Evolutionary conservation across 2,797 vertebrate species (phyloP).

Genomic region (Thunnus albacares): DNA sequence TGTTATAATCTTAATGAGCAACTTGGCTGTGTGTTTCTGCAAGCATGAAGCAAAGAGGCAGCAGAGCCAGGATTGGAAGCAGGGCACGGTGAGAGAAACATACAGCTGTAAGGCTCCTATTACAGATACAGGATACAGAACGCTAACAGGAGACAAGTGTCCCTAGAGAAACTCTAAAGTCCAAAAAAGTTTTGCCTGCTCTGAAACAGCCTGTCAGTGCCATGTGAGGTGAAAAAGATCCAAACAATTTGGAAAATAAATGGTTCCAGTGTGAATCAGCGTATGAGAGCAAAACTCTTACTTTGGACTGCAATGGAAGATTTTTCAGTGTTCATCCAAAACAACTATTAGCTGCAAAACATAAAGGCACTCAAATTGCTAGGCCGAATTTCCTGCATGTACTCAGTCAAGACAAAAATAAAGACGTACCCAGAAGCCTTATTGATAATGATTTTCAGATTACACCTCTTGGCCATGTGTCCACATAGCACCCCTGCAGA

Average conservation of each 20-base stretch:
- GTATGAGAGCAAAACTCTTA: neutral
- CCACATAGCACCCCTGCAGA: constrained; percentile 31
- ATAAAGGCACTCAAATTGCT: constrained; percentile 23
- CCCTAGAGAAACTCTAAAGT: constrained; percentile 18
- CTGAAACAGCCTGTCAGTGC: constrained; percentile 16
- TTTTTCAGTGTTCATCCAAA: neutral
- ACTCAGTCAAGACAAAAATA: constrained; percentile 15
- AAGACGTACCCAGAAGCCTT: constrained; percentile 4
- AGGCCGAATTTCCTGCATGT: neutral
- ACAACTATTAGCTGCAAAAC: neutral
- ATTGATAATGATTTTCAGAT: constrained; percentile 45
- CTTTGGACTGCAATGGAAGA: neutral
- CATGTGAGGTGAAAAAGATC: constrained; percentile 16
- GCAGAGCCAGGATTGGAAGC: constrained; percentile 14
- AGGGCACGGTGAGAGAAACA: constrained; percentile 23
- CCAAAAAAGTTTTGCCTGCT: constrained; percentile 17
- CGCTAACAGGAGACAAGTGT: constrained; percentile 42
- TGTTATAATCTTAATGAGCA: constrained; percentile 8
- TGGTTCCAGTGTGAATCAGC: neutral
- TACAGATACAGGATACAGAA: constrained; percentile 39
- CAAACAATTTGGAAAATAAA: constrained; percentile 8
- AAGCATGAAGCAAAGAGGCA: constrained; percentile 23
- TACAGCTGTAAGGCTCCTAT: constrained; percentile 44
- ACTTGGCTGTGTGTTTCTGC: constrained; percentile 27
- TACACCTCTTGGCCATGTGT: constrained; percentile 34